These are phyloP conservation scores for Emydura subglobosa DNA, from an alignment of 2,113 vertebrate genomes.

Conservation along the genomic window DNA sequence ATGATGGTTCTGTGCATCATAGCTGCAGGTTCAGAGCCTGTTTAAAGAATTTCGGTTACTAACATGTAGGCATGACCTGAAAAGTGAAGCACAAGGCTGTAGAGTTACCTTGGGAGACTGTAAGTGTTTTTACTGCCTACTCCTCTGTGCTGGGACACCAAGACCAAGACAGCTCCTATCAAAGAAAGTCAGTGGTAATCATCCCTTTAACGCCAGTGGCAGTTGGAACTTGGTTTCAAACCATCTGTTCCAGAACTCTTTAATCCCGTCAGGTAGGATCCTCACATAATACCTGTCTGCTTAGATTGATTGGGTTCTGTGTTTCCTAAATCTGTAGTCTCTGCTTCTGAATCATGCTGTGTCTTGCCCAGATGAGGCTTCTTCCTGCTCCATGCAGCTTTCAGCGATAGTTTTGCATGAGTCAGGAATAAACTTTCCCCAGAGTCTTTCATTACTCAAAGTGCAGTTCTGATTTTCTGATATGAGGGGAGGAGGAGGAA, in stretches of 20 bases:
- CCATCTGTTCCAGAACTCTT: background rate
- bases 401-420: background rate
- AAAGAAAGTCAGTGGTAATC: background rate
- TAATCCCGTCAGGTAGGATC: background rate
- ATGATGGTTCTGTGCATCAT: background rate
- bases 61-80: background rate
- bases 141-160: background rate
- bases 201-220: background rate
- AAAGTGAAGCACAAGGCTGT: background rate
- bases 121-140: background rate
- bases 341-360: background rate
- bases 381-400: background rate
- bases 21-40: background rate
- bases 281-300: background rate
- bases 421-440: background rate
- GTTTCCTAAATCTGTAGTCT: background rate
- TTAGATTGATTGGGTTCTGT: background rate
- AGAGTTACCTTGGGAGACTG: background rate
- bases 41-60: background rate
- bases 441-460: background rate
- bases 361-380: background rate
- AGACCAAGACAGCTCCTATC: background rate
- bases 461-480: background rate
- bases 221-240: background rate
- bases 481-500: background rate